phyloP scores from a whole-genome alignment of 2,113 vertebrate genomes.

The Oreochromis aureus region DNA sequence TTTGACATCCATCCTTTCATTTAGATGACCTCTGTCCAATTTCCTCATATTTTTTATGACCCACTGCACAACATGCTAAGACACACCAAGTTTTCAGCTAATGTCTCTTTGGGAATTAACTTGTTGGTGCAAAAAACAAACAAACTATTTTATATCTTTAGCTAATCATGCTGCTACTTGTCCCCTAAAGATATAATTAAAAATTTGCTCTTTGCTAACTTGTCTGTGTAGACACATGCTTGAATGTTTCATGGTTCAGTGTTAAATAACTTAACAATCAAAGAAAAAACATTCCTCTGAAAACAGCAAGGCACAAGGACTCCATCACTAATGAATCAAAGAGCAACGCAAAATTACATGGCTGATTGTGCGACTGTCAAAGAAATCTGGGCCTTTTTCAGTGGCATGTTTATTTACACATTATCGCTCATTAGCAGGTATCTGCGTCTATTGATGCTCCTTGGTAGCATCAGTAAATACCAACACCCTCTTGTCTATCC shows the following conservation, averaged over 20 bases:
- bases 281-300: background rate
- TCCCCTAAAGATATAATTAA: background rate
- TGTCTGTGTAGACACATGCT: background rate
- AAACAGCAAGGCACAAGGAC: background rate
- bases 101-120: background rate
- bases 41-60: background rate
- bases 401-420: background rate
- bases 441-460: background rate
- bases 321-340: accelerated
- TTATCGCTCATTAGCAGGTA: accelerated
- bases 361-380: background rate
- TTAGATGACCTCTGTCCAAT: background rate
- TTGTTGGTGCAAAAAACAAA: background rate
- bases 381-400: background rate
- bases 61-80: background rate
- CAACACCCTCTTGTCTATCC: accelerated
- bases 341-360: background rate
- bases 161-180: background rate
- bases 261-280: background rate
- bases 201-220: background rate
- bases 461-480: background rate
- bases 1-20: background rate
- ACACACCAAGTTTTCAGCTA: background rate
- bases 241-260: background rate
- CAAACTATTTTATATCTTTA: background rate